These are phyloP conservation scores for Leptogaster cylindrica DNA, from an alignment of 2,888 invertebrate species.

Conservation along the genomic window DNA sequence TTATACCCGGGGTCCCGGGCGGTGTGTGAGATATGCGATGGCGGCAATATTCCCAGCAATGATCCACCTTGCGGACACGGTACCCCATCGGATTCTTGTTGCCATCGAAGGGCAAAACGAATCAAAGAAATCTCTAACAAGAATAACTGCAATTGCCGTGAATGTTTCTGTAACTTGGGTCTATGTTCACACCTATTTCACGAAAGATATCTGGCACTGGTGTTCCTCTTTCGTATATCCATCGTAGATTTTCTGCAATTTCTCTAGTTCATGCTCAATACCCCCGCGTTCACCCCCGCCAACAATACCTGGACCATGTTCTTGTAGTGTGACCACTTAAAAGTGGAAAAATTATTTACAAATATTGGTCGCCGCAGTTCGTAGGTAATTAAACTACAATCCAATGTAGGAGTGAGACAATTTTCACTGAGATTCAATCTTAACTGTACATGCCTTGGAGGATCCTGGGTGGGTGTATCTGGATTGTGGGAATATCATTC, in stretches of 20 bases:
- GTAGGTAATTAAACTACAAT: conserved; percentile 41
- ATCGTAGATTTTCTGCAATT: not conserved
- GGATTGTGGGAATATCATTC: conserved; percentile 49
- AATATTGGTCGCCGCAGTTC: conserved; percentile 36
- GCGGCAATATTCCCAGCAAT: not conserved
- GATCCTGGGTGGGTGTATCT: conserved; percentile 50
- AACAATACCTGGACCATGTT: conserved; percentile 35
- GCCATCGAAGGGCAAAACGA: conserved; percentile 29
- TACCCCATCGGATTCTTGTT: conserved; percentile 14
- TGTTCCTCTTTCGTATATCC: not conserved
- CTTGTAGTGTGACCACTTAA: conserved; percentile 30
- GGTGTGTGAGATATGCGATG: conserved; percentile 32
- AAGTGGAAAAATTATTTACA: conserved; percentile 41
- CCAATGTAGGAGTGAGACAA: conserved; percentile 43
- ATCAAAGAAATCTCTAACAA: conserved; percentile 37
- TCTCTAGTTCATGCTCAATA: conserved; percentile 9
- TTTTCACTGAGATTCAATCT: conserved; percentile 38
- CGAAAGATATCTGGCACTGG: conserved; percentile 21
- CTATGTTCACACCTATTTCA: conserved; percentile 46
- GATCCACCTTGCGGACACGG: not conserved
- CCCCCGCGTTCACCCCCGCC: not conserved
- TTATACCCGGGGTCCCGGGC: not conserved
- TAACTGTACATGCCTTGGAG: conserved; percentile 41
- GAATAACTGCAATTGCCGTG: conserved; percentile 43
- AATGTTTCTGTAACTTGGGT: conserved; percentile 42